A percentile compares a stretch with the other conserved stretches of the same genome.
phyloP scores from a whole-genome alignment of 2,797 vertebrate species.

The Tokudaia muenninki region DNA sequence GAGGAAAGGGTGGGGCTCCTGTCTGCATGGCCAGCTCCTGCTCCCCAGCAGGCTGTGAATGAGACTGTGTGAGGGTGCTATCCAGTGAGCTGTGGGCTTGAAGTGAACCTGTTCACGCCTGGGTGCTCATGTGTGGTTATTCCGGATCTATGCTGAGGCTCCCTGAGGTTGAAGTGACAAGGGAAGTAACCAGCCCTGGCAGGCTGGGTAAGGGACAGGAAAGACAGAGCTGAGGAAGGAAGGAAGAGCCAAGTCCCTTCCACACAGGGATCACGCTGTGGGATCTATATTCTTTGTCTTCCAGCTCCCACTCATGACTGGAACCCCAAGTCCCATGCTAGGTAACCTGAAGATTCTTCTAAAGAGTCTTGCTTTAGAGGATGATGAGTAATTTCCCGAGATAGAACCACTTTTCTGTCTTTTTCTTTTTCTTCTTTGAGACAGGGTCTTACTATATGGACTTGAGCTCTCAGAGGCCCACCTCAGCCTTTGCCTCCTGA shows the following conservation, averaged over 20 bases:
- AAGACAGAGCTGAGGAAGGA: neutral
- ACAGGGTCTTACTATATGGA: no score
- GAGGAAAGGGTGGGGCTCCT: neutral
- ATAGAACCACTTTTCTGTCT: neutral
- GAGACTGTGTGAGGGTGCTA: neutral
- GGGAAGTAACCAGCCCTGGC: constrained; percentile 58
- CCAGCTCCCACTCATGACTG: neutral
- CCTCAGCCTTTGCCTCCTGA: neutral
- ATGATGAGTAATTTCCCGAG: constrained; percentile 13
- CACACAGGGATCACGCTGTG: neutral
- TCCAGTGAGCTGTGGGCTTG: neutral
- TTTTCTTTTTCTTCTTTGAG: neutral
- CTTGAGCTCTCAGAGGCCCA: neutral
- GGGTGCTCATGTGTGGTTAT: neutral
- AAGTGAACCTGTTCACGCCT: neutral
- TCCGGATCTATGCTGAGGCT: neutral
- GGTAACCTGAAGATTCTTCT: neutral
- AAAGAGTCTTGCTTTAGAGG: constrained; percentile 6
- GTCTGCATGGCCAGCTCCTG: neutral
- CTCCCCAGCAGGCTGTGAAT: neutral
- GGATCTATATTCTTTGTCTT: neutral
- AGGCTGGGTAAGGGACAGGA: neutral
- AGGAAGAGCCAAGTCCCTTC: neutral
- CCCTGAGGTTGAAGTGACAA: constrained; percentile 5
- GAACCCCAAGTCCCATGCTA: neutral